phyloP scores from a whole-genome alignment of 1,140 invertebrate species.

The Drosophila athabasca region DNA sequence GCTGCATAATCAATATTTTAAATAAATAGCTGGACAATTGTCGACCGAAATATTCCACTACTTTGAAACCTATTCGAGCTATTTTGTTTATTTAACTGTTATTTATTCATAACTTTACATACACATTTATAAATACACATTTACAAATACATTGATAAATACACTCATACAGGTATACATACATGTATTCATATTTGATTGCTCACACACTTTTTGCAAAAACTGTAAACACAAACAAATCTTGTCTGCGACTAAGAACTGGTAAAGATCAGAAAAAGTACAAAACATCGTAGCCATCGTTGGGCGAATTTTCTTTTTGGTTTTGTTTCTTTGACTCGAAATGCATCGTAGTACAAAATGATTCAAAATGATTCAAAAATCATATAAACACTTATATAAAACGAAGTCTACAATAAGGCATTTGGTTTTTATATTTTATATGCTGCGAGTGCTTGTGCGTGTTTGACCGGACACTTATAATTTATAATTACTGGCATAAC shows the following conservation, averaged over 20 bases:
- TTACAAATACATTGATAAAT: constrained; percentile 54
- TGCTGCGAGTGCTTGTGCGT: constrained; percentile 3
- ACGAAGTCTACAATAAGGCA: constrained; percentile 69
- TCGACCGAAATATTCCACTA: too few relatives aligned
- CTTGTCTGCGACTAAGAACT: constrained; percentile 26
- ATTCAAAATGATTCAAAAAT: constrained; percentile 38
- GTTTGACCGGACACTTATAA: constrained; percentile 39
- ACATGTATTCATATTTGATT: not conserved
- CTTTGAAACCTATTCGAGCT: too few relatives aligned
- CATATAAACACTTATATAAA: constrained; percentile 65
- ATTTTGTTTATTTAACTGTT: constrained; percentile 18
- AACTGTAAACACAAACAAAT: constrained; percentile 32
- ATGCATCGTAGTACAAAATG: constrained; percentile 43
- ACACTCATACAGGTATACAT: too few relatives aligned
- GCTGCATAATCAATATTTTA: too few relatives aligned
- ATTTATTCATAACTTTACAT: constrained; percentile 36
- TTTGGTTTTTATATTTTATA: constrained; percentile 24
- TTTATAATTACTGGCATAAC: constrained; percentile 28
- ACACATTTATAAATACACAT: constrained; percentile 44
- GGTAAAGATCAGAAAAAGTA: constrained; percentile 48
- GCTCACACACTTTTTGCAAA: not conserved
- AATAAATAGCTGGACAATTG: too few relatives aligned
- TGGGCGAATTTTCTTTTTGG: constrained; percentile 42
- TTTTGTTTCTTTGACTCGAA: constrained; percentile 44
- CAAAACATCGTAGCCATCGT: constrained; percentile 44